Conservation (phyloP, 2,888 invertebrate species). For the Protula sp. region DNA sequence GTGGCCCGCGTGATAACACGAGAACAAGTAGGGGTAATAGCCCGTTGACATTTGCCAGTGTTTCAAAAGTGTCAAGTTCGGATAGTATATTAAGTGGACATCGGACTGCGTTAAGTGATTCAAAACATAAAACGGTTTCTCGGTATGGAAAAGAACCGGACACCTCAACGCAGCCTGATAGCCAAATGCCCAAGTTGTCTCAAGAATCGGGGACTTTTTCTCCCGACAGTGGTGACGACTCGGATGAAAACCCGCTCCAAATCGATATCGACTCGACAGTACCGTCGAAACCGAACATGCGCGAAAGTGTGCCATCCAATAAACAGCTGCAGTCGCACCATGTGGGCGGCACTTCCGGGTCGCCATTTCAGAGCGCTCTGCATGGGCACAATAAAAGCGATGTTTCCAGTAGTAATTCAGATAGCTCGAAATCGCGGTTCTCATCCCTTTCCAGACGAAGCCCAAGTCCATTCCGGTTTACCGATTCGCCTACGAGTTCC, state of each 20-base stretch:
- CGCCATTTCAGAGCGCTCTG: not conserved
- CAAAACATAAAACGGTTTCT: too few relatives aligned
- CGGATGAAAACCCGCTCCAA: slow-evolving; percentile 21
- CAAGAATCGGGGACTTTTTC: slow-evolving; percentile 22
- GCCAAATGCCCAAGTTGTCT: slow-evolving; percentile 4
- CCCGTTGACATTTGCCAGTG: not conserved
- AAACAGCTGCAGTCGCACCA: not conserved
- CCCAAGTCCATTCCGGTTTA: too few relatives aligned
- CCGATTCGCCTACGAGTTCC: too few relatives aligned
- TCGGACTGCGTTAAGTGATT: not conserved
- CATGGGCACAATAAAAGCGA: not conserved
- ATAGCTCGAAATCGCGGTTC: too few relatives aligned
- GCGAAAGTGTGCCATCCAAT: too few relatives aligned
- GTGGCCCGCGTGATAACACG: not conserved
- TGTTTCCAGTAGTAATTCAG: not conserved
- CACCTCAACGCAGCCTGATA: not conserved
- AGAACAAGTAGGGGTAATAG: not conserved
- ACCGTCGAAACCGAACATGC: not conserved
- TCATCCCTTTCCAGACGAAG: too few relatives aligned
- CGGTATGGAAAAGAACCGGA: not conserved
- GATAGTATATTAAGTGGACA: not conserved
- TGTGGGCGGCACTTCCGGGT: not conserved
- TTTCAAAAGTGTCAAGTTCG: not conserved
- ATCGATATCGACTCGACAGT: not conserved
- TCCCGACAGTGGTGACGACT: slow-evolving; percentile 28